These are phyloP conservation scores for Criorhina ranunculi DNA, from an alignment of 2,888 invertebrate species.

Conservation along the genomic window DNA sequence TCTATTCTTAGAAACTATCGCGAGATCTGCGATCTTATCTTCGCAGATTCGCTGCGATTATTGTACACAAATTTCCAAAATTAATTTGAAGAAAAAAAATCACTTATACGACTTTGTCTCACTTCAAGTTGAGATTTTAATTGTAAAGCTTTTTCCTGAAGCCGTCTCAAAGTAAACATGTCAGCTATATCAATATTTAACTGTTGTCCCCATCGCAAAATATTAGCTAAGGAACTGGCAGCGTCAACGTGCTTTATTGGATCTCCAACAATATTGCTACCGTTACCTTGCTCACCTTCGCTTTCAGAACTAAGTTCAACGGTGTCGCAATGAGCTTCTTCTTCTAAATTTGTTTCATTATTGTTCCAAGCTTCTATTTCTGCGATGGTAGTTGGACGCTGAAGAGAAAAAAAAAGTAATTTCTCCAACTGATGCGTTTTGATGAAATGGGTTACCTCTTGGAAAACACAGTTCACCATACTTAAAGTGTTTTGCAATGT, in stretches of 20 bases:
- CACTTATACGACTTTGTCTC: neutral
- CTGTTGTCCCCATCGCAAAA: neutral
- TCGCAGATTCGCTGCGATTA: no score
- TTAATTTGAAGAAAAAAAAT: neutral
- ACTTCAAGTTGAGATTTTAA: neutral
- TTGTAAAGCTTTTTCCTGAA: neutral
- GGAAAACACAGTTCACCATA: no score
- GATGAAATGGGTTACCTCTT: no score
- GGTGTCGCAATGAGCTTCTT: neutral
- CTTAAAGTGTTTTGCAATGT: no score
- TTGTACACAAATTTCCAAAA: no score
- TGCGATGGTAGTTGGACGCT: no score
- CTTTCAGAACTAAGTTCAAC: conserved; percentile 8
- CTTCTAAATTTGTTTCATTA: conserved; percentile 9
- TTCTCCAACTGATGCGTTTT: no score
- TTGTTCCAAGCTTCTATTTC: no score
- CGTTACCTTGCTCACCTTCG: conserved; percentile 1
- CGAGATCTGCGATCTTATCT: no score
- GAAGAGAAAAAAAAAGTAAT: no score
- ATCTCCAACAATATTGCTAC: conserved; percentile 2
- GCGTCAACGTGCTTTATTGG: conserved; percentile 1
- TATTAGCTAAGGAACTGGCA: conserved; percentile 1
- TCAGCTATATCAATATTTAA: conserved; percentile 4
- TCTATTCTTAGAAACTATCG: no score
- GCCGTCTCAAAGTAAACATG: neutral